phyloP scores from a whole-genome alignment of 2,888 invertebrate genomes.

The Agrotis puta region DNA sequence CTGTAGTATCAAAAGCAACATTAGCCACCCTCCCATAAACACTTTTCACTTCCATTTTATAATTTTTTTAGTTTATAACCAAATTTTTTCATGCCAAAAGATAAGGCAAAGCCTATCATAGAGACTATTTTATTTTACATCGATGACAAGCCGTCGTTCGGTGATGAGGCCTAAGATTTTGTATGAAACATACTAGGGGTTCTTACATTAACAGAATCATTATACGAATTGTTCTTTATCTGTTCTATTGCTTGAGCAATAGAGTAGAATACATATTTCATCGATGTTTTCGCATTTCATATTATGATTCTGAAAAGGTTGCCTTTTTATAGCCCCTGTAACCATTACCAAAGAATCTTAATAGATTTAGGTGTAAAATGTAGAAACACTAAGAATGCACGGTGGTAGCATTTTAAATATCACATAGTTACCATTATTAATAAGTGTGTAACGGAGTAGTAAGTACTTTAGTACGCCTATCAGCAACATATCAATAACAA shows the following conservation, averaged over 20 bases:
- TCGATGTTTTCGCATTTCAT: no score
- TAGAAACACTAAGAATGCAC: slow-evolving; percentile 35
- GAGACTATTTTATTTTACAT: slow-evolving; percentile 7
- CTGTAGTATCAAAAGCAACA: no score
- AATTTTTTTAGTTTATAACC: neutral
- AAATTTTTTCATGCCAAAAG: neutral
- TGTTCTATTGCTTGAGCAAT: no score
- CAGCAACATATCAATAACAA: neutral
- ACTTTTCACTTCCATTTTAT: neutral
- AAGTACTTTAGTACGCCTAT: neutral
- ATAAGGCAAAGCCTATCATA: slow-evolving; percentile 24
- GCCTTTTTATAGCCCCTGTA: slow-evolving; percentile 14
- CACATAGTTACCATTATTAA: slow-evolving; percentile 49
- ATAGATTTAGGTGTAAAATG: slow-evolving; percentile 58
- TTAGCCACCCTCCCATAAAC: no score
- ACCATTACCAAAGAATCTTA: slow-evolving; percentile 69
- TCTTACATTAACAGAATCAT: no score
- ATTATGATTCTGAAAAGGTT: no score
- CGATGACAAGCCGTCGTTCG: slow-evolving; percentile 10
- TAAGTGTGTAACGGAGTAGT: slow-evolving; percentile 13
- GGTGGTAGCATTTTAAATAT: slow-evolving; percentile 34
- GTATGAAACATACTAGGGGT: slow-evolving; percentile 48
- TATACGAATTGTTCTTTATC: no score
- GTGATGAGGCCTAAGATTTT: slow-evolving; percentile 55
- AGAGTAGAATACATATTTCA: no score